Conservation (phyloP, 2,113 vertebrate species). For the Psammodynastes pulverulentus region DNA sequence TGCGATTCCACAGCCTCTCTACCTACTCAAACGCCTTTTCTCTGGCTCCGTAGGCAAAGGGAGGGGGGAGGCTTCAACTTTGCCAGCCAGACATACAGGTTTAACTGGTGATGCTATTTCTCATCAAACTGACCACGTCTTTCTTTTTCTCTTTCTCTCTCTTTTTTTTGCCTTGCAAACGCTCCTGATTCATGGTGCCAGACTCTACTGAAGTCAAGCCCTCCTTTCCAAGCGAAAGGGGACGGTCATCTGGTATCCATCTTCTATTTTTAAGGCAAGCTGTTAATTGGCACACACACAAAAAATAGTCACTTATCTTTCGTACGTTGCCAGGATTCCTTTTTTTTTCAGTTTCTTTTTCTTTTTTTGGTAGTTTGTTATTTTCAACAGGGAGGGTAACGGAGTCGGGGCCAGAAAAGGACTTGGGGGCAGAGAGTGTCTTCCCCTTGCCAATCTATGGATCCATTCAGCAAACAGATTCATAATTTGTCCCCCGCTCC, state of each 20-base stretch:
- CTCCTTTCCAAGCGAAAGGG: constrained; percentile 39
- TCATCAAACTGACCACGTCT: not conserved
- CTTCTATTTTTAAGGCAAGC: constrained; percentile 89
- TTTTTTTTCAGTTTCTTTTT: constrained; percentile 29
- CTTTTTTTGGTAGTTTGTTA: constrained; percentile 22
- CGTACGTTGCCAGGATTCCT: constrained; percentile 39
- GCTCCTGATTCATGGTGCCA: constrained; percentile 63
- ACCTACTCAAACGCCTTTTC: constrained; percentile 34
- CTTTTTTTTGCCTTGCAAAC: constrained; percentile 55
- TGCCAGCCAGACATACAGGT: constrained; percentile 3
- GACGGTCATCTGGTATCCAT: constrained; percentile 75
- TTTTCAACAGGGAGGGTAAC: not conserved
- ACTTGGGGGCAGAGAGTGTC: not conserved
- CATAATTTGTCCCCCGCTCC: not conserved
- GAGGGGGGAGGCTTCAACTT: not conserved
- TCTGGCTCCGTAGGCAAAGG: not conserved
- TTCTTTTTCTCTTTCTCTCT: not conserved
- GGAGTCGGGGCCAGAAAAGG: not conserved
- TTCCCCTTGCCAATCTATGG: constrained; percentile 20
- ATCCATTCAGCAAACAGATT: constrained; percentile 15
- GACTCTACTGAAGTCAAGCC: constrained; percentile 66
- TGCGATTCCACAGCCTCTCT: constrained; percentile 20
- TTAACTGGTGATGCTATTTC: not conserved
- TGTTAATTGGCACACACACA: constrained; percentile 89
- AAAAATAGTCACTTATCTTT: constrained; percentile 44